Percentiles rank a stretch among this genome's conserved stretches.
These are phyloP conservation scores for Cynopterus brachyotis DNA, from an alignment of 2,113 vertebrate genomes.

Conservation along the genomic window DNA sequence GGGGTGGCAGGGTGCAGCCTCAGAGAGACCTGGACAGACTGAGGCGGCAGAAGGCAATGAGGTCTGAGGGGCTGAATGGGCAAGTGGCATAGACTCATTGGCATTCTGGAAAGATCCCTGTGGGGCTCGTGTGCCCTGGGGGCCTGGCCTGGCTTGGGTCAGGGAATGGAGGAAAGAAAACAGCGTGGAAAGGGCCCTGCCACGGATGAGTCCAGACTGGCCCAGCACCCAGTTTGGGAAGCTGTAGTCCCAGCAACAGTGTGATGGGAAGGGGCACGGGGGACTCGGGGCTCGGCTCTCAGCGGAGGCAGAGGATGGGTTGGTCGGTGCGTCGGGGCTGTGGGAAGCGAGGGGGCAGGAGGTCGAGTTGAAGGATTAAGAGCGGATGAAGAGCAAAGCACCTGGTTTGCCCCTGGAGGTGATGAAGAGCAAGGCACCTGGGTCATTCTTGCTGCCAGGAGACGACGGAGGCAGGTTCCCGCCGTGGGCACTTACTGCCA, in stretches of 20 bases:
- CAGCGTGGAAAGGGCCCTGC: neutral
- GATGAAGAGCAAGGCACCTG: neutral
- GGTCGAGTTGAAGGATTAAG: neutral
- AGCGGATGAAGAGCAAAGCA: neutral
- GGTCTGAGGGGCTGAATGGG: neutral
- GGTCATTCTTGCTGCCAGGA: neutral
- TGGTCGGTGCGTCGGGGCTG: neutral
- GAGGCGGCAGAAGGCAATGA: neutral
- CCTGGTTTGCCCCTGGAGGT: neutral
- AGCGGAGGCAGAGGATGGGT: neutral
- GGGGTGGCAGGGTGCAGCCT: neutral
- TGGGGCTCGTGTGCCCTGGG: neutral
- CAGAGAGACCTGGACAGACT: neutral
- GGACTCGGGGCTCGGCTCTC: neutral
- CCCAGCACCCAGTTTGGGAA: neutral
- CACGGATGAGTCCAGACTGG: neutral
- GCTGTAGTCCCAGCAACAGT: neutral
- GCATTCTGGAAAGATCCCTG: neutral
- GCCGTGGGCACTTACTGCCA: neutral
- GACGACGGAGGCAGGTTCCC: neutral
- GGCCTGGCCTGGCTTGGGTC: no score
- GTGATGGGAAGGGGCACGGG: neutral
- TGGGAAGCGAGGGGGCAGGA: neutral
- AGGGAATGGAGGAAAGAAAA: neutral
- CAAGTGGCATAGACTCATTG: no score